Base-by-base conservation (phyloP, 2,797 vertebrate species). In the Rallus crepitans region DNA sequence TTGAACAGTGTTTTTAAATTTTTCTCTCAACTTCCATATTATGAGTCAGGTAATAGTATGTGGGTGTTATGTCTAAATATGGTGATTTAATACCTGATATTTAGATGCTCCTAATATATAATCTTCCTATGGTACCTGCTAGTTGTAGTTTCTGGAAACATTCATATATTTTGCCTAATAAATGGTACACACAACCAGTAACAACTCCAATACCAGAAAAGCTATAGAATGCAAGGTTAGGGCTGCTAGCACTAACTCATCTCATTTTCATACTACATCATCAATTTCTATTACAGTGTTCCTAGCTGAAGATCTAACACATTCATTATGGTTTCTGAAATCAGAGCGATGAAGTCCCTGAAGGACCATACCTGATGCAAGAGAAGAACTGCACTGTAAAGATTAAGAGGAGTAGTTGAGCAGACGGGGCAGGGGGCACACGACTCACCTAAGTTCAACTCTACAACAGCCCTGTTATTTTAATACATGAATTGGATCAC, bases 281-380 rank as follows among this genome's bases (percentile, higher is more conserved):
- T 55, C 18, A 80, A 52, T 20, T 79, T 75, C 63, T 85, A 11
- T 57, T 69, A 40, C 28, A 87, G 30, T 33, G 50, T 76, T 93
- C 92, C 48, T 50, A 71, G 73, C 35, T 82, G 64, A 88, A 91
- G 45, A 79, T 70, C 57, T 73, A 39, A 75, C 24, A 50, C 31
- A 47, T 84, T 82, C 63, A 10, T 77, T 82, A 66, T 33, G 30
- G 31, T 55, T 85, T 76, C 75, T 93, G 68, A 90, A 91, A 72
- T 37, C 57, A 72, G 68, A 90, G 76, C 35, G 82, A 52, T 76
- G 28, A 64, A 68, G n/a, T 68, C 52, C 52, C 79, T 76, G 66
- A 84, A 85, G 79, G 45, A 72, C 39, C 73, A 39, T 37, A 13
- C 12, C 78, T 39, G n/a, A 71, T 64, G 39, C 45, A 71, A 70